Evolutionary conservation across 2,113 vertebrate genomes (phyloP).

Genomic region (Sinosuthora webbiana): DNA sequence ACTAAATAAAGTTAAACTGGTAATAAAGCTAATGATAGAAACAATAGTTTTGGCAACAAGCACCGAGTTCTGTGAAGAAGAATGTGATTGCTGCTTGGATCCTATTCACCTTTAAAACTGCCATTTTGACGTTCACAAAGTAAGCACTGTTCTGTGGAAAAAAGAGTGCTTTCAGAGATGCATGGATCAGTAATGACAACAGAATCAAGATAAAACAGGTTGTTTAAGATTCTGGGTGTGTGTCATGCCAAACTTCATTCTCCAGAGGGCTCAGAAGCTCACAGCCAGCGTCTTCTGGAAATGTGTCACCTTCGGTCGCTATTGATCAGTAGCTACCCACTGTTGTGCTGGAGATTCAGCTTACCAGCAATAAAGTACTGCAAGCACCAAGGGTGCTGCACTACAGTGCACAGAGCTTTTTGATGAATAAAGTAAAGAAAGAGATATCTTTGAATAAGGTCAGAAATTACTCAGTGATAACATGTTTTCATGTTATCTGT

Average conservation of each 20-base stretch:
- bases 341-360: constrained; percentile 12
- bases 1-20: background rate
- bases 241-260: background rate
- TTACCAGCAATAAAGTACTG: constrained; percentile 22
- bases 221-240: constrained; percentile 25
- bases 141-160: background rate
- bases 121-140: background rate
- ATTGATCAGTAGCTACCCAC: constrained; percentile 42
- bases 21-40: constrained; percentile 38
- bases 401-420: constrained; percentile 1
- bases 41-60: constrained; percentile 36
- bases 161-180: background rate
- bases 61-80: background rate
- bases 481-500: constrained; percentile 24
- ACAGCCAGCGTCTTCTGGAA: background rate
- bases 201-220: background rate
- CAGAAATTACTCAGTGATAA: constrained; percentile 49
- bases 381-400: background rate
- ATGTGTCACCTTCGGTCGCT: background rate
- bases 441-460: constrained; percentile 24
- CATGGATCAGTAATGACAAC: background rate
- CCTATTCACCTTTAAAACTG: constrained; percentile 9
- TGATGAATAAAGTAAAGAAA: constrained; percentile 28
- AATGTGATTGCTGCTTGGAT: constrained; percentile 8
- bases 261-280: constrained; percentile 32